Evolutionary conservation across 2,113 vertebrate species (phyloP).

Genomic region (Atlantisia rogersi): DNA sequence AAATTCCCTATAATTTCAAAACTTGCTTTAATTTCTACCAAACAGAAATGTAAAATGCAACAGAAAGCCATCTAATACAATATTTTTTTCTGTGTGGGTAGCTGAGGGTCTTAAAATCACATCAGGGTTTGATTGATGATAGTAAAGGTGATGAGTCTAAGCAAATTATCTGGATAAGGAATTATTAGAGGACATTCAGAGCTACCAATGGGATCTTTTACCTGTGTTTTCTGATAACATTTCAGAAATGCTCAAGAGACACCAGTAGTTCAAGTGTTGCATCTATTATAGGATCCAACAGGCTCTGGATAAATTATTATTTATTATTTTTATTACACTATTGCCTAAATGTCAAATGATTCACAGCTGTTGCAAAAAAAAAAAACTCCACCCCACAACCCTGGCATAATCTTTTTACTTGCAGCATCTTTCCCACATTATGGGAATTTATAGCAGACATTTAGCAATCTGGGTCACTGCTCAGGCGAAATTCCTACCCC

Average conservation of each 20-base stretch:
- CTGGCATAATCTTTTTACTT: neutral
- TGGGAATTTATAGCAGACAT: neutral
- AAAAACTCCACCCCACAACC: neutral
- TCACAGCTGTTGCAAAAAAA: conserved; percentile 31
- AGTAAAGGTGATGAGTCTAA: conserved; percentile 36
- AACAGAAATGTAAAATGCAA: neutral
- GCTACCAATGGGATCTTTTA: conserved; percentile 16
- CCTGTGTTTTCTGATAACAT: conserved; percentile 23
- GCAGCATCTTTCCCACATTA: neutral
- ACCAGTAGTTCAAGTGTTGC: neutral
- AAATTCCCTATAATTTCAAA: neutral
- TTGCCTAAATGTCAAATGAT: conserved; percentile 63
- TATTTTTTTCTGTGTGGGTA: conserved; percentile 32
- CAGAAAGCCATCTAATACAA: conserved; percentile 18
- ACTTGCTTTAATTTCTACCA: conserved; percentile 7
- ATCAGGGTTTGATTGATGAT: conserved; percentile 59
- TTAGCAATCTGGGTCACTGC: neutral
- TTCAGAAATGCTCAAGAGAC: conserved; percentile 45
- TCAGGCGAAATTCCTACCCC: neutral
- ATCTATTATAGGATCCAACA: conserved; percentile 38
- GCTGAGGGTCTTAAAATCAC: conserved; percentile 41
- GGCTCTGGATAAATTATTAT: conserved; percentile 36
- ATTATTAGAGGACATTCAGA: conserved; percentile 44
- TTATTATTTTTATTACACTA: conserved; percentile 59
- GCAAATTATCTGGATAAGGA: conserved; percentile 47